These are phyloP conservation scores for Trichosurus vulpecula DNA, from an alignment of 2,797 vertebrate genomes.

Conservation along the genomic window DNA sequence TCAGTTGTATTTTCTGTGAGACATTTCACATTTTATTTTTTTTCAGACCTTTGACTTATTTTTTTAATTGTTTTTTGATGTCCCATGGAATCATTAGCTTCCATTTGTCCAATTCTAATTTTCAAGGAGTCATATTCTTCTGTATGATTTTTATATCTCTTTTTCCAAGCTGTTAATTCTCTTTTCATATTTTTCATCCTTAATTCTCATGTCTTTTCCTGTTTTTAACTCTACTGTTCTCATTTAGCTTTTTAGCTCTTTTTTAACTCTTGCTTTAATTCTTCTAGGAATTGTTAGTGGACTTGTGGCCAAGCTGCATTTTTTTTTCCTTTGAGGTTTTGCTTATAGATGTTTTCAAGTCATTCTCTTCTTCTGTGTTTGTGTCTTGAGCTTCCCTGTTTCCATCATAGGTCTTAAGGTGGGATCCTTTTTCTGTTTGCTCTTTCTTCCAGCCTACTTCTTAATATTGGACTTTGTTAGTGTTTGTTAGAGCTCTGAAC, in stretches of 20 bases:
- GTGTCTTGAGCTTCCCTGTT: background rate
- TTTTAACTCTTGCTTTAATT: background rate
- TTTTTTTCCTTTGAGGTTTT: background rate
- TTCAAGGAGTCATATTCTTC: background rate
- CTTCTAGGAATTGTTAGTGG: background rate
- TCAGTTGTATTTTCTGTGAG: background rate
- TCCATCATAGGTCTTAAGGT: background rate
- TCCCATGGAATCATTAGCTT: background rate
- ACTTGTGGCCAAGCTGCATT: background rate
- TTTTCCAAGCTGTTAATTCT: background rate
- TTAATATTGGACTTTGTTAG: background rate
- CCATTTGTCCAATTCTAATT: background rate
- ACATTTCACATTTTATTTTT: background rate
- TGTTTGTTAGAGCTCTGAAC: background rate
- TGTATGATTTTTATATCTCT: background rate
- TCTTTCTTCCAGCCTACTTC: background rate
- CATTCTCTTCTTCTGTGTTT: background rate
- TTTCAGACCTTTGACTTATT: background rate
- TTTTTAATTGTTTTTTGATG: background rate
- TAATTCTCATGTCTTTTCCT: background rate
- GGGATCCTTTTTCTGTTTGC: background rate
- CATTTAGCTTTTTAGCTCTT: background rate
- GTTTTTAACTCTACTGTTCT: background rate
- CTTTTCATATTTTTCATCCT: background rate
- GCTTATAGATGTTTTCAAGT: background rate